A percentile compares a stretch with the other conserved stretches of the same genome.
Evolutionary conservation across 2,888 invertebrate species (phyloP).

Genomic region (Mythimna pallens): DNA sequence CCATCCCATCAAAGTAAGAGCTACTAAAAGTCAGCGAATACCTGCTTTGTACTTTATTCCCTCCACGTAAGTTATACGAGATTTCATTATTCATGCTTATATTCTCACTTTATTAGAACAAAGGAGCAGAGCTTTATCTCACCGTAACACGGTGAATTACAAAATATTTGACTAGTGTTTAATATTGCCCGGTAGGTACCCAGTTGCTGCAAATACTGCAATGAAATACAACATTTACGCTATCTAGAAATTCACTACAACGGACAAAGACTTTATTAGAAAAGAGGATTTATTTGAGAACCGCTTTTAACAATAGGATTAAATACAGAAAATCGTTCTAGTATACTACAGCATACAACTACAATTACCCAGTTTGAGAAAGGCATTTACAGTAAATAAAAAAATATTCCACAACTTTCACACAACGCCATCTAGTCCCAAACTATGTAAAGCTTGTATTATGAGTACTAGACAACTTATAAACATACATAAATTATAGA

Average conservation of each 20-base stretch:
- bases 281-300: conserved; percentile 53
- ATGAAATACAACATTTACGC: conserved; percentile 28
- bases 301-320: conserved; percentile 51
- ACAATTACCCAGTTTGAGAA: conserved; percentile 4
- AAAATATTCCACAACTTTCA: not conserved
- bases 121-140: conserved; percentile 47
- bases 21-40: conserved; percentile 25
- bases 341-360: conserved; percentile 5
- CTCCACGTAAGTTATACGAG: conserved; percentile 37
- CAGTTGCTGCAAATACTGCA: conserved; percentile 35
- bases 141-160: conserved; percentile 35
- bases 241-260: conserved; percentile 30
- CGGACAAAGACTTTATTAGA: conserved; percentile 46
- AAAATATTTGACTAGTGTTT: conserved; percentile 45
- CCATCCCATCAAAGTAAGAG: conserved; percentile 17
- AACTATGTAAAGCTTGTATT: too few relatives aligned
- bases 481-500: too few relatives aligned
- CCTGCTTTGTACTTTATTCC: conserved; percentile 32
- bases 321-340: conserved; percentile 35
- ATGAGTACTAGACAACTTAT: too few relatives aligned
- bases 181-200: conserved; percentile 28
- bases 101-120: conserved; percentile 58
- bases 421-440: too few relatives aligned
- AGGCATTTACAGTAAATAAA: conserved; percentile 5
- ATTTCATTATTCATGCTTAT: conserved; percentile 54